These are phyloP conservation scores for Globodera ellingtonae DNA, from an alignment of 1,140 invertebrate genomes.

Conservation along the genomic window DNA sequence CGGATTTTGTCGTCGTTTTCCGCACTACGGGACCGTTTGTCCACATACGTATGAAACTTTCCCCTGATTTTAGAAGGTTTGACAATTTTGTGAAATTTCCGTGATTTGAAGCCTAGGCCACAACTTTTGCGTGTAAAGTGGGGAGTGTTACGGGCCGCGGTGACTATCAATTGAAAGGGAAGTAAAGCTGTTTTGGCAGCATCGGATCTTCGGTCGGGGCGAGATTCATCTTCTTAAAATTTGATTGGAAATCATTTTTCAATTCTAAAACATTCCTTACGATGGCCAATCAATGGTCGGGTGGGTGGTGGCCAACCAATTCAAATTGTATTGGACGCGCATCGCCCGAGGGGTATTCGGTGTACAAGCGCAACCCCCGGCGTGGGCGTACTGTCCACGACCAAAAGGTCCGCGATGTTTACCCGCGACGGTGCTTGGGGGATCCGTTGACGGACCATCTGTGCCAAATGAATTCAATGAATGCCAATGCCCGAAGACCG, in stretches of 20 bases:
- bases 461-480: neutral
- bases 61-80: too few species aligned
- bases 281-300: neutral
- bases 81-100: too few species aligned
- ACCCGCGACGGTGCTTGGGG: constrained; percentile 22
- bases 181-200: constrained; percentile 10
- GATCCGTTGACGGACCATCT: constrained; percentile 8
- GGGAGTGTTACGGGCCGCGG: neutral
- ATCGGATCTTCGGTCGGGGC: neutral
- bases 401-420: constrained; percentile 44
- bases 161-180: neutral
- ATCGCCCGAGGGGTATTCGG: constrained; percentile 56
- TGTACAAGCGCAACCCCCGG: constrained; percentile 45
- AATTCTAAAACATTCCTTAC: neutral
- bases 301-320: neutral
- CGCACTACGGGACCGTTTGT: too few species aligned
- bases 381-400: constrained; percentile 28
- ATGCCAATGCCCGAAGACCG: neutral
- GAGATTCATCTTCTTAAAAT: neutral
- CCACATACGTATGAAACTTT: too few species aligned
- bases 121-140: neutral
- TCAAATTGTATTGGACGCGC: constrained; percentile 51
- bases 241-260: neutral
- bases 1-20: too few species aligned
- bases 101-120: neutral